Evolutionary conservation across 2,888 invertebrate species (phyloP).

Genomic region (Dicranocentrus wangi): DNA sequence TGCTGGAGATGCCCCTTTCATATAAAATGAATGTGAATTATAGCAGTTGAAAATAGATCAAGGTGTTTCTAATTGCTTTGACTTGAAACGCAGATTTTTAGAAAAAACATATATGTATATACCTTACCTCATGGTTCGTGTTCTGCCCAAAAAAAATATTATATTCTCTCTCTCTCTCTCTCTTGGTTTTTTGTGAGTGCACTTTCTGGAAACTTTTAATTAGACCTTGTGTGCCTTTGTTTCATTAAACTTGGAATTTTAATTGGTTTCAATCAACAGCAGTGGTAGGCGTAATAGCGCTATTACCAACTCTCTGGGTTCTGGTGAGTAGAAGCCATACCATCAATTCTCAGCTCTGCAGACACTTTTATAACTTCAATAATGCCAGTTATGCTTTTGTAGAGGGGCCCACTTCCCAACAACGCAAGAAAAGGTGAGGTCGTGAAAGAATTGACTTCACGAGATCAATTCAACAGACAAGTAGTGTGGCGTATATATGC

Average conservation of each 20-base stretch:
- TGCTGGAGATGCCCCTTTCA: constrained; percentile 21
- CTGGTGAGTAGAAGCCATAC: no score
- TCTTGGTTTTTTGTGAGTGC: constrained; percentile 50
- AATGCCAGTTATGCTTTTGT: constrained; percentile 19
- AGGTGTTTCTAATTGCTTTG: constrained; percentile 57
- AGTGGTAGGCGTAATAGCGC: constrained; percentile 13
- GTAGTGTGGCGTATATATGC: constrained; percentile 1
- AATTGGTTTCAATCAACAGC: constrained; percentile 66
- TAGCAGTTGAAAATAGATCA: constrained; percentile 46
- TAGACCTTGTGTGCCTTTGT: constrained; percentile 64
- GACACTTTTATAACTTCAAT: constrained; percentile 45
- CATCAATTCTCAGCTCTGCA: constrained; percentile 40
- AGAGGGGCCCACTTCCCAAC: constrained; percentile 8
- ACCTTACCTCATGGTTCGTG: background rate
- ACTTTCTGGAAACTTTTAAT: constrained; percentile 64
- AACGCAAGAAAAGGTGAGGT: constrained; percentile 61
- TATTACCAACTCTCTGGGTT: background rate
- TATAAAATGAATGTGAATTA: constrained; percentile 40
- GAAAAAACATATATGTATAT: background rate
- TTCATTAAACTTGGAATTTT: constrained; percentile 64
- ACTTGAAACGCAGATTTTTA: constrained; percentile 28
- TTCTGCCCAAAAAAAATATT: background rate
- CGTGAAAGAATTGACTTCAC: constrained; percentile 64
- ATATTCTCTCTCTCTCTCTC: constrained; percentile 1
- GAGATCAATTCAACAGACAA: constrained; percentile 44